Evolutionary conservation across 2,888 invertebrate species (phyloP), one percentile per base, ranked within the genome.

Genomic region (Clostera curtula): DNA sequence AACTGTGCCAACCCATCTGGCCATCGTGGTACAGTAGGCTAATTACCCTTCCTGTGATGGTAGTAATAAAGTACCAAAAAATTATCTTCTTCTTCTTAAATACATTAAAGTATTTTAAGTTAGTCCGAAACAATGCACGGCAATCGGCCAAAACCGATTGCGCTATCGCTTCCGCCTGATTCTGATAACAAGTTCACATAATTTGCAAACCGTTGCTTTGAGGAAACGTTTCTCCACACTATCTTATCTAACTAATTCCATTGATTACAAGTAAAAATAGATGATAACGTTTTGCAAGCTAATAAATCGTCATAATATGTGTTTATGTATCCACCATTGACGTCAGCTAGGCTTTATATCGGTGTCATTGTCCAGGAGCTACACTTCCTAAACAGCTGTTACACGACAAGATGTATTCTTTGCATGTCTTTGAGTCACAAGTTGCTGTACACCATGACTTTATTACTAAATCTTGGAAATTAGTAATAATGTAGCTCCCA

Each of bases 201-300:
- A 17, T 24, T 35, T 34, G 27, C 32, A 28, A 45, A 42, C 41
- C 41, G 73, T 74, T 66, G 70, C 74, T 61, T 68, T 56, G 69
- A 73, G 76, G 77, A 79, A 79, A 75, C 56, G 63, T 10, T 53
- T 56, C 49, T 52, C 43, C 29, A 17, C 31, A 18, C 39, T 58
- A 64, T 59, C 64, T 68, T 65, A 74, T 71, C 71, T 49, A 29
- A 27, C 40, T 54, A 51, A 61, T 55, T 36, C 47, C 40, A 43
- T 53, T 59, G 60, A 65, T 65, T 64, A 31, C 39, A 28, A 30
- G 51, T 57, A 39, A 68, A 67, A 69, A 66, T 58, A 59, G 44
- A 50, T 25, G 54, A 51, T 55, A 58, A 43, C 34, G 43, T 53
- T 56, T 65, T 49, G 62, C 62, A 45, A 51, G 43, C 49, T 53